These are phyloP conservation scores for Amiota mariae DNA, from an alignment of 2,888 invertebrate species.

Conservation along the genomic window DNA sequence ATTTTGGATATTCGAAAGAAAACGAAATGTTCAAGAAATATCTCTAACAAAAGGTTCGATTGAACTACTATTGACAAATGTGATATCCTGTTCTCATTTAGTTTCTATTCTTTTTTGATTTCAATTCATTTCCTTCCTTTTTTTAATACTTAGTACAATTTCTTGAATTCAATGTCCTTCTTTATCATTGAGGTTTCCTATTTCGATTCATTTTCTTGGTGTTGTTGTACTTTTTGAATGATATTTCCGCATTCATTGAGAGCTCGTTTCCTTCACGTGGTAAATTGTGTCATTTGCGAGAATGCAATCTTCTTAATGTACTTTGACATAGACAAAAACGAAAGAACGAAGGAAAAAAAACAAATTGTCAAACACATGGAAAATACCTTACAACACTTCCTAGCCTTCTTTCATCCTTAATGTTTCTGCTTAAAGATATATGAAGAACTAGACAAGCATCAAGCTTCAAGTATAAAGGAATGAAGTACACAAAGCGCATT, in stretches of 20 bases:
- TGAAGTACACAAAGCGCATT: background rate
- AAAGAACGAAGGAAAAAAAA: background rate
- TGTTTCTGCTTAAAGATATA: slow-evolving; percentile 35
- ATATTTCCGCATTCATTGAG: background rate
- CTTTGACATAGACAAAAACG: slow-evolving; percentile 43
- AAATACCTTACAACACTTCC: slow-evolving; percentile 40
- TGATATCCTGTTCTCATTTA: too few species aligned
- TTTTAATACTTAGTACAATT: too few species aligned
- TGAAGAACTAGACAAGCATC: slow-evolving; percentile 28
- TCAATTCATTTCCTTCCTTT: too few species aligned
- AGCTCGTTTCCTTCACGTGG: slow-evolving; percentile 23
- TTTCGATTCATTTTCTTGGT: background rate
- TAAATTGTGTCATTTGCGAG: slow-evolving; percentile 57
- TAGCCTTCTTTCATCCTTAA: slow-evolving; percentile 2
- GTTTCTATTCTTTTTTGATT: too few species aligned
- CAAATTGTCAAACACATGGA: slow-evolving; percentile 20
- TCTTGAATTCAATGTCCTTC: background rate
- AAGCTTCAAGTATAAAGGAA: background rate
- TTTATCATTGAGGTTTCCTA: background rate
- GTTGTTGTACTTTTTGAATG: background rate
- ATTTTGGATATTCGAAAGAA: too few species aligned
- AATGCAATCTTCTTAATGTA: slow-evolving; percentile 67
- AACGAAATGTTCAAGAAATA: too few species aligned
- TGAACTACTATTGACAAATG: too few species aligned
- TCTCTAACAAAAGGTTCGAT: too few species aligned